Percentiles rank a stretch among this genome's conserved stretches.
Conservation (phyloP, 1,140 invertebrate genomes). For the Neodiprion fabricii region DNA sequence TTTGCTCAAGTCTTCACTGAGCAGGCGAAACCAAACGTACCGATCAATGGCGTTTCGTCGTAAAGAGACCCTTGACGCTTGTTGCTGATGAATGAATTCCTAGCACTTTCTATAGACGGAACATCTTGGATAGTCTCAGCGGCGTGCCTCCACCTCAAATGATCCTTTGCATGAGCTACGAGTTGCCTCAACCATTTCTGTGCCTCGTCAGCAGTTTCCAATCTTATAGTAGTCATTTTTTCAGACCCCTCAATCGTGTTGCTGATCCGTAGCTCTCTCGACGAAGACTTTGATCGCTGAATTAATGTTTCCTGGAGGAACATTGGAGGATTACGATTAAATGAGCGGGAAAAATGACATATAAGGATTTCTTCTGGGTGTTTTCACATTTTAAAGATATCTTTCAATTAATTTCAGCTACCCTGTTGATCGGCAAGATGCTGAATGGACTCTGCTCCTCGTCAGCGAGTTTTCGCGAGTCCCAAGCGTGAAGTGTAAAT, state of each 20-base stretch:
- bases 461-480: slow-evolving; percentile 56
- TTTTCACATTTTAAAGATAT: slow-evolving; percentile 17
- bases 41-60: slow-evolving; percentile 67
- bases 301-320: slow-evolving; percentile 53
- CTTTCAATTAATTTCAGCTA: slow-evolving; percentile 29
- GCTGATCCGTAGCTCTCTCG: slow-evolving; percentile 53
- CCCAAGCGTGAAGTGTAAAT: slow-evolving; percentile 52
- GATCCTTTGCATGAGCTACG: slow-evolving; percentile 60
- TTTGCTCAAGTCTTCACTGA: slow-evolving; percentile 8
- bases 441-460: slow-evolving; percentile 47
- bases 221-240: slow-evolving; percentile 46
- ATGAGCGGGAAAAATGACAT: slow-evolving; percentile 11
- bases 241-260: slow-evolving; percentile 56
- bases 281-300: slow-evolving; percentile 44
- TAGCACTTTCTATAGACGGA: slow-evolving; percentile 59
- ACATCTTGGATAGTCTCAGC: slow-evolving; percentile 69
- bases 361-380: slow-evolving; percentile 19
- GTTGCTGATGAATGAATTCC: slow-evolving; percentile 58
- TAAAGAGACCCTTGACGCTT: slow-evolving; percentile 66
- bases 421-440: slow-evolving; percentile 51
- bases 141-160: slow-evolving; percentile 69
- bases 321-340: slow-evolving; percentile 21
- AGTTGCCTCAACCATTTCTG: slow-evolving; percentile 61
- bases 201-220: slow-evolving; percentile 55
- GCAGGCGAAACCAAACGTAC: slow-evolving; percentile 42